Conservation (phyloP, 2,888 invertebrate species). For the Amblyjoppa proteus region DNA sequence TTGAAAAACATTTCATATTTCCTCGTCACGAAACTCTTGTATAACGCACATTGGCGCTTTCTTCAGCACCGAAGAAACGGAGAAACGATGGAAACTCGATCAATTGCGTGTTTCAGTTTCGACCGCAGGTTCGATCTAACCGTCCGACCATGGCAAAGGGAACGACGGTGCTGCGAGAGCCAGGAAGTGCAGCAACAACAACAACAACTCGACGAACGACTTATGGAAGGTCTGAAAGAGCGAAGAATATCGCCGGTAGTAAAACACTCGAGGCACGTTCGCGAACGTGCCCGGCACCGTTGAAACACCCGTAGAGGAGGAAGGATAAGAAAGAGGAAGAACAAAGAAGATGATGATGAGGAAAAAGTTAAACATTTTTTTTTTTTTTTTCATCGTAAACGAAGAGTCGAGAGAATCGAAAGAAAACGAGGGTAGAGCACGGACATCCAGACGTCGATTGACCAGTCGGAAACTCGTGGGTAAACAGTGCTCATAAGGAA, state of each 20-base stretch:
- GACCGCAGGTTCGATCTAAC: slow-evolving; percentile 32
- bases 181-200: slow-evolving; percentile 8
- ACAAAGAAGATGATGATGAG: neutral
- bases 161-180: neutral
- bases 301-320: no score
- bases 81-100: slow-evolving; percentile 1
- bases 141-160: neutral
- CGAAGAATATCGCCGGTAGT: neutral
- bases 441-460: slow-evolving; percentile 13
- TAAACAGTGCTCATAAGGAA: slow-evolving; percentile 8
- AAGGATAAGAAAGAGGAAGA: no score
- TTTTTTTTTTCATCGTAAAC: neutral
- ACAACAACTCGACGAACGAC: neutral
- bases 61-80: slow-evolving; percentile 1
- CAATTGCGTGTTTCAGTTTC: slow-evolving; percentile 33
- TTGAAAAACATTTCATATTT: neutral
- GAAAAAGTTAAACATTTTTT: neutral
- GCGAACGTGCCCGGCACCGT: neutral
- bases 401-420: slow-evolving; percentile 8
- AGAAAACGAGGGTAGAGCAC: slow-evolving; percentile 27
- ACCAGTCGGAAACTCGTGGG: slow-evolving; percentile 18
- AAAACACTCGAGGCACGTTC: slow-evolving; percentile 11
- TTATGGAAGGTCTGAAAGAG: neutral
- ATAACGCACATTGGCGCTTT: neutral
- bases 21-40: neutral